phyloP scores from a whole-genome alignment of 2,797 vertebrate species.

The Cheirogaleus major region DNA sequence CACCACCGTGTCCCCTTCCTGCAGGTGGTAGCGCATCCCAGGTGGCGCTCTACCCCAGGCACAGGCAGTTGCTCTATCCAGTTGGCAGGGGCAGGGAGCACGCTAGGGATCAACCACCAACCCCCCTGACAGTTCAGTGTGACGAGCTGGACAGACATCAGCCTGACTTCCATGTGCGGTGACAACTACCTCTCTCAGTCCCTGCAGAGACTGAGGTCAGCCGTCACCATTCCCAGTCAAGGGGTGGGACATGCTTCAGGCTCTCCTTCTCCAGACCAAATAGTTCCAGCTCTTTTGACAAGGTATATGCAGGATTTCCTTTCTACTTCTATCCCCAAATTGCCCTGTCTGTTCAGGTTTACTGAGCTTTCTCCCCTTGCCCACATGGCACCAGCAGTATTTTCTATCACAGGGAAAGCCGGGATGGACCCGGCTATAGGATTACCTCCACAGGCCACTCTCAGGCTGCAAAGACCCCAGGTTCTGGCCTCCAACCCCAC shows the following conservation, averaged over 20 bases:
- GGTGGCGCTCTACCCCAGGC: not conserved
- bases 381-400: not conserved
- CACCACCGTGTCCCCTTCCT: not conserved
- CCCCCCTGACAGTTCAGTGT: not conserved
- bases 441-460: not conserved
- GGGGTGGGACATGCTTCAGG: not conserved
- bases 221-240: not conserved
- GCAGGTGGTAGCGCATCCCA: not conserved
- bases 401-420: not conserved
- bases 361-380: not conserved
- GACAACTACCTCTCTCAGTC: not conserved
- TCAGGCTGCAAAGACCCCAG: not conserved
- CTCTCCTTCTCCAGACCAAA: not conserved
- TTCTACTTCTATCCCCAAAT: not conserved
- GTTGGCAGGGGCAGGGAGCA: not conserved
- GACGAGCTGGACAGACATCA: not conserved
- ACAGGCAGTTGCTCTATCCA: not conserved
- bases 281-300: not conserved
- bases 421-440: not conserved
- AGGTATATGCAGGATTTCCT: not conserved
- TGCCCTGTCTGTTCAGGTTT: not conserved
- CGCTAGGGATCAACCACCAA: not conserved
- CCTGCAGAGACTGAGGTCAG: not conserved
- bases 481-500: not conserved
- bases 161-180: not conserved